A percentile compares a stretch with the other conserved stretches of the same genome.
Conservation (phyloP, 1,140 invertebrate genomes). For the Phthorimaea operculella region DNA sequence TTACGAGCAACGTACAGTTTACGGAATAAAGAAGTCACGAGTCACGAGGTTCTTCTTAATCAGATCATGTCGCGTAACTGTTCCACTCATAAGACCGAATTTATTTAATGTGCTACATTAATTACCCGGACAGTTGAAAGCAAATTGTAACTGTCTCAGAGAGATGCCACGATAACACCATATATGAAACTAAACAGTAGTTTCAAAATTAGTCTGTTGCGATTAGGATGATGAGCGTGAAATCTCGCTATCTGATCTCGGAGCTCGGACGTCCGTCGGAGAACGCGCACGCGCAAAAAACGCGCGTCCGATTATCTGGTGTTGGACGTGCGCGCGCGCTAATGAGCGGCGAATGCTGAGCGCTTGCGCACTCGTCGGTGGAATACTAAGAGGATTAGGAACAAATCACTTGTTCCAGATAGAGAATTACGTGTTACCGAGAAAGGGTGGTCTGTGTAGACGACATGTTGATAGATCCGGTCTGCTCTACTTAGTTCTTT, state of each 20-base stretch:
- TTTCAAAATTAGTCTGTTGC: neutral
- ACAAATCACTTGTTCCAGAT: too few species aligned
- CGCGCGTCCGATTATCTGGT: neutral
- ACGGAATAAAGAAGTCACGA: too few species aligned
- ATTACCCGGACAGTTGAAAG: neutral
- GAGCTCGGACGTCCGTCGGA: neutral
- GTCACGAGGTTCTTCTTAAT: too few species aligned
- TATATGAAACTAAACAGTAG: neutral
- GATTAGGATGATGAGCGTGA: neutral
- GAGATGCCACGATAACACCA: neutral
- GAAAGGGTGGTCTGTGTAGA: too few species aligned
- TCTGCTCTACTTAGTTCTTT: too few species aligned
- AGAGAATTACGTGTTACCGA: too few species aligned
- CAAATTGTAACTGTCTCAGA: neutral
- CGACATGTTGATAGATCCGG: too few species aligned
- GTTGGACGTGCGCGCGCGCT: slow-evolving; percentile 4
- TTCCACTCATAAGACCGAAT: neutral
- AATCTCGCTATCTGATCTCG: neutral
- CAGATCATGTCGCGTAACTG: neutral
- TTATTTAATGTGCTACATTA: neutral
- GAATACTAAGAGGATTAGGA: neutral
- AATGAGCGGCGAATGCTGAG: slow-evolving; percentile 6
- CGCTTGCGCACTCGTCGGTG: neutral
- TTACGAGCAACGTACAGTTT: too few species aligned
- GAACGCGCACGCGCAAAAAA: neutral